These are phyloP conservation scores for Cybosia mesomella DNA, from an alignment of 2,888 invertebrate genomes.

Conservation along the genomic window DNA sequence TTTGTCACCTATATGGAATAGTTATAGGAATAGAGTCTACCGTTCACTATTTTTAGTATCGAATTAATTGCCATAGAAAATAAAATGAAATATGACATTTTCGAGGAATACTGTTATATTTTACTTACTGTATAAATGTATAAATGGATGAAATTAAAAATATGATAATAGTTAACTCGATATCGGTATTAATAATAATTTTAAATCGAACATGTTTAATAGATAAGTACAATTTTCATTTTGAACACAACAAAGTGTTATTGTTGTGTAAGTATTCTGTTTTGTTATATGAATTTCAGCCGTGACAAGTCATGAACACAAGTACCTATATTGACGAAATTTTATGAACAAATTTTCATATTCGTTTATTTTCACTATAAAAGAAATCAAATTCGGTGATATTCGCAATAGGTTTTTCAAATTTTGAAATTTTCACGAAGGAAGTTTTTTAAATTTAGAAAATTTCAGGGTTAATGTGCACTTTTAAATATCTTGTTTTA, in stretches of 20 bases:
- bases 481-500: no score
- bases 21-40: not conserved
- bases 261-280: not conserved
- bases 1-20: not conserved
- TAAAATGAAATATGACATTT: not conserved
- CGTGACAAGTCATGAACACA: not conserved
- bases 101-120: not conserved
- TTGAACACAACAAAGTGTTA: not conserved
- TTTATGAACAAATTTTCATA: not conserved
- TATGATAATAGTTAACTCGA: not conserved
- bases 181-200: not conserved
- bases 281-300: not conserved
- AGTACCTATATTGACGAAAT: not conserved
- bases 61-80: not conserved
- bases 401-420: no score
- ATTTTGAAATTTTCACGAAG: no score
- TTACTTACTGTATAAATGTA: not conserved
- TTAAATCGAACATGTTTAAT: not conserved
- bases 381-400: no score
- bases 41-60: no score
- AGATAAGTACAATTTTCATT: not conserved
- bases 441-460: no score
- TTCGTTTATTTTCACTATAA: not conserved
- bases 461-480: no score
- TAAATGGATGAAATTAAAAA: conserved; percentile 1